Conservation (phyloP, 2,888 invertebrate genomes). For the Morpho deidamia region DNA sequence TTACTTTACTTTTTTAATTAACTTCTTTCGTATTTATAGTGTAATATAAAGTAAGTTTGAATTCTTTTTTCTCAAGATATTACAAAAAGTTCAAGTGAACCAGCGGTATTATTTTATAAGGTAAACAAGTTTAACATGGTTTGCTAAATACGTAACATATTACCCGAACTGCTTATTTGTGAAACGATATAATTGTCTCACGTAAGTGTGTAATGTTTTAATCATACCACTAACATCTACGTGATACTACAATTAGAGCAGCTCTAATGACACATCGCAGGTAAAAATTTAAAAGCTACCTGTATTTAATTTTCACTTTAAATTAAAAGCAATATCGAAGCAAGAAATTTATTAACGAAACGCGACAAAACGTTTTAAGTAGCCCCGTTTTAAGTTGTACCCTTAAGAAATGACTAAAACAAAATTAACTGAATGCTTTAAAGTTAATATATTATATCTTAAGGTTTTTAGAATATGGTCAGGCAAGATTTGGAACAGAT, state of each 20-base stretch:
- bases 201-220: conserved; percentile 18
- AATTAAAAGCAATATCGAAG: not conserved
- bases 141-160: not conserved
- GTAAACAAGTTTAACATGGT: not conserved
- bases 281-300: conserved; percentile 31
- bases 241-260: conserved; percentile 9
- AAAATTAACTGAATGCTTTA: conserved; percentile 39
- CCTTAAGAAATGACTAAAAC: conserved; percentile 24
- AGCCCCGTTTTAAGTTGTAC: not conserved
- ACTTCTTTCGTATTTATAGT: no score
- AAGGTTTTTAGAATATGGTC: conserved; percentile 54
- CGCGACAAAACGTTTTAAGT: not conserved
- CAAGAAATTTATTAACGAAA: no score
- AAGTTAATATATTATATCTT: conserved; percentile 38
- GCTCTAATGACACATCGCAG: conserved; percentile 21
- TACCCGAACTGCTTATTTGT: conserved; percentile 17
- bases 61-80: no score
- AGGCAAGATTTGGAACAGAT: conserved; percentile 33
- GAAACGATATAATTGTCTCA: conserved; percentile 22
- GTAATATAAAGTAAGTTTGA: no score
- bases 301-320: conserved; percentile 10
- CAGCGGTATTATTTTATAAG: no score
- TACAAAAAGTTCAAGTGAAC: no score
- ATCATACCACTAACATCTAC: conserved; percentile 12
- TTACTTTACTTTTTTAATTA: no score